These are phyloP conservation scores for Leptinotarsa rubiginosa DNA, from an alignment of 2,888 invertebrate species.

Conservation along the genomic window DNA sequence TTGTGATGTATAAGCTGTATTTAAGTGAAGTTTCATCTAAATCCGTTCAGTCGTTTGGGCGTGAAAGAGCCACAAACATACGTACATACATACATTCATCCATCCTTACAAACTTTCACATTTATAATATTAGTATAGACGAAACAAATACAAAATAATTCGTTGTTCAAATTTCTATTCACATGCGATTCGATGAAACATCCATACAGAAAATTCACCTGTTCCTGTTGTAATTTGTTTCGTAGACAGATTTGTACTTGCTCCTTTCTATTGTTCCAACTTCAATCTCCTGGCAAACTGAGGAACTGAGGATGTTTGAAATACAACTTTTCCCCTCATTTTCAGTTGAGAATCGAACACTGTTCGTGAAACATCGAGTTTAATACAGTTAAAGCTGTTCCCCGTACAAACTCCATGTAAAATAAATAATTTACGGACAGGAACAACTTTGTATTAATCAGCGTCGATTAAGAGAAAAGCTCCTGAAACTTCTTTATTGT, in stretches of 20 bases:
- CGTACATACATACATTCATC: too few relatives aligned
- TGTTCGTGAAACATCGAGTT: not conserved
- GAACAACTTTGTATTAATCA: constrained; percentile 44
- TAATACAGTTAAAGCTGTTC: not conserved
- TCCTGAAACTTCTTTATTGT: constrained; percentile 44
- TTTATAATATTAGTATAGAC: too few relatives aligned
- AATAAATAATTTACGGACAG: constrained; percentile 21
- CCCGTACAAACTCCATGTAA: not conserved
- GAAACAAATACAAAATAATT: too few relatives aligned
- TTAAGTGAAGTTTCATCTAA: too few relatives aligned
- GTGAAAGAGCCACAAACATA: too few relatives aligned
- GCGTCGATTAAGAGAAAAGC: constrained; percentile 45
- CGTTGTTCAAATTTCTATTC: not conserved
- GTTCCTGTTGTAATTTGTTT: not conserved
- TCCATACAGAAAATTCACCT: too few relatives aligned
- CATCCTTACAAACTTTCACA: too few relatives aligned
- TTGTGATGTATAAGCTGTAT: too few relatives aligned
- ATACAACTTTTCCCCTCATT: not conserved
- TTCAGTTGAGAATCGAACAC: not conserved
- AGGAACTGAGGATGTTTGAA: not conserved
- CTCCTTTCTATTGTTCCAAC: not conserved
- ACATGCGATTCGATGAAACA: not conserved
- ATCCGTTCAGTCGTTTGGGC: too few relatives aligned
- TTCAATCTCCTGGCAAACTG: not conserved
- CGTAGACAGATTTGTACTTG: not conserved